phyloP scores from a whole-genome alignment of 1,140 invertebrate genomes.

The Mylabris phalerata region DNA sequence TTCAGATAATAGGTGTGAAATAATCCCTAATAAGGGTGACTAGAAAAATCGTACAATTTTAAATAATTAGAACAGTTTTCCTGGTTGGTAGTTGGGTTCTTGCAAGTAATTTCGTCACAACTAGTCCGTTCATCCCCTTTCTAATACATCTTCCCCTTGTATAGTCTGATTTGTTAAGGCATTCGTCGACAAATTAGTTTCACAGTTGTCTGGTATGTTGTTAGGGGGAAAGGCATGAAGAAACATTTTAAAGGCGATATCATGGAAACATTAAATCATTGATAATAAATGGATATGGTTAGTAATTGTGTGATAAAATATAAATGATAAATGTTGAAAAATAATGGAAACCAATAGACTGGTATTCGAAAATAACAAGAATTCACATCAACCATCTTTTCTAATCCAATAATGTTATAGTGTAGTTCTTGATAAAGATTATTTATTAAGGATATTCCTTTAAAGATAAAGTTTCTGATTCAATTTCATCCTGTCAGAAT shows the following conservation, averaged over 20 bases:
- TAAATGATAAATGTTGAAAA: slow-evolving; percentile 13
- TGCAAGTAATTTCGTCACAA: slow-evolving; percentile 6
- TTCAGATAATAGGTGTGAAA: slow-evolving; percentile 7
- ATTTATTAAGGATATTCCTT: slow-evolving; percentile 12
- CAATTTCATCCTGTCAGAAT: slow-evolving; percentile 22
- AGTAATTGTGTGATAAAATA: slow-evolving; percentile 5
- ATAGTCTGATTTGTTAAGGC: slow-evolving; percentile 16
- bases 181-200: slow-evolving; percentile 23
- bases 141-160: slow-evolving; percentile 8
- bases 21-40: slow-evolving; percentile 3
- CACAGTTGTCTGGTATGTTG: slow-evolving; percentile 7
- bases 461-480: slow-evolving; percentile 17
- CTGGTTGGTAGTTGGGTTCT: background rate
- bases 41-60: slow-evolving; percentile 1
- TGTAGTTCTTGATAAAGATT: background rate
- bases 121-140: background rate
- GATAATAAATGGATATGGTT: slow-evolving; percentile 16
- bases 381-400: no score
- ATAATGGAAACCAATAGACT: background rate
- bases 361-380: no score
- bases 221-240: no score
- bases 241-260: background rate
- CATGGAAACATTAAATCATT: slow-evolving; percentile 15
- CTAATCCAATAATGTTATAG: no score
- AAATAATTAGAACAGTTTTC: slow-evolving; percentile 5